Evolutionary conservation across 2,113 vertebrate species (phyloP), one percentile per base, ranked within the genome.

Genomic region (Esox niger): DNA sequence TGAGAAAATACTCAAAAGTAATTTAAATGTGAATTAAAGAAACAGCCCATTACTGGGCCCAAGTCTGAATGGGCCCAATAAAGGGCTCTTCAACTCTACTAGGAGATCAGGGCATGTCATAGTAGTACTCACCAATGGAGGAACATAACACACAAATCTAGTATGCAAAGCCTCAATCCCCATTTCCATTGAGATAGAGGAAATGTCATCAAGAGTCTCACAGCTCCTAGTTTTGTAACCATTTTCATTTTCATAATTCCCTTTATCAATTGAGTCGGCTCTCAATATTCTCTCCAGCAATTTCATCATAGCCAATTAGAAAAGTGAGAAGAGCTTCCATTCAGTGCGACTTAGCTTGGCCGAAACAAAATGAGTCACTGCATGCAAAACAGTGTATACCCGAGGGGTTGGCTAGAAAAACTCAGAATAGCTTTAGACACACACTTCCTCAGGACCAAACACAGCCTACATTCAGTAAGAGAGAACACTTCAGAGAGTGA

Each of bases 281-380:
- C 81, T 60, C 83, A 67, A 79, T 72, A 81, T 83, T 76, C 77
- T 87, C 79, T 79, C 64, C n/a, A 32, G 76, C 81, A 82, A 85
- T 89, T 88, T 82, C 75, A 88, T 86, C 84, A 86, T 73, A 83
- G 84, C 71, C 85, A 89, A 87, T 89, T 90, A 91, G 84, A 73
- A 61, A 56, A 69, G 61, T 55, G 27, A 54, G 74, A 81, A 43
- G 68, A 68, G 74, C 46, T 70, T 73, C 46, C 59, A 76, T 71
- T 62, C 72, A 35, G 74, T 32, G 58, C 3, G 60, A 63, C 59
- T 11, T 63, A 64, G 76, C 69, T 59, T 65, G 56, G 64, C 55
- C 5, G 20, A 69, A 35, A 65, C 52, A 78, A 76, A 77, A 70
- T 52, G 63, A 57, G 52, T 69, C 67, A 11, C 62, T 70, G 79